Conservation (phyloP, 2,888 invertebrate species). For the Drosophila anceps region DNA sequence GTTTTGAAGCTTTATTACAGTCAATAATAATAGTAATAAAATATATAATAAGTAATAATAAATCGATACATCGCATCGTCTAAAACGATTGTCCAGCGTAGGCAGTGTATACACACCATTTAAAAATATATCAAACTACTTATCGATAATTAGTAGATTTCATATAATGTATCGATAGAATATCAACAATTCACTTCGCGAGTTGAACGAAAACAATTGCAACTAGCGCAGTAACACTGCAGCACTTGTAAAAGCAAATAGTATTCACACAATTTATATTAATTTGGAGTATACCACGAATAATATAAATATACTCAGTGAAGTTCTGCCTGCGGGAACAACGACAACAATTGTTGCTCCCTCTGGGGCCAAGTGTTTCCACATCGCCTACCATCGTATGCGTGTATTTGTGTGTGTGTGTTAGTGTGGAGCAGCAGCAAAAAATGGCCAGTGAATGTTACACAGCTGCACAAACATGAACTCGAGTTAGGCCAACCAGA, state of each 20-base stretch:
- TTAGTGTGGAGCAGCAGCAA: slow-evolving; percentile 50
- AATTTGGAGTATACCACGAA: slow-evolving; percentile 48
- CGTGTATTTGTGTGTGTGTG: slow-evolving; percentile 29
- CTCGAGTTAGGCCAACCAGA: slow-evolving; percentile 43
- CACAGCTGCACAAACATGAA: slow-evolving; percentile 61
- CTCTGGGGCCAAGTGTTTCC: slow-evolving; percentile 42
- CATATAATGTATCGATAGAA: slow-evolving; percentile 37
- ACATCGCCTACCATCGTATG: slow-evolving; percentile 29
- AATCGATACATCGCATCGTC: slow-evolving; percentile 2
- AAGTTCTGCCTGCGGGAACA: slow-evolving; percentile 18
- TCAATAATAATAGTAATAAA: too few species aligned
- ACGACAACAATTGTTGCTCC: slow-evolving; percentile 51
- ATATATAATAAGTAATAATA: neutral
- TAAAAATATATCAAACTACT: neutral
- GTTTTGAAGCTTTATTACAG: neutral
- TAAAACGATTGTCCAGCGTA: neutral
- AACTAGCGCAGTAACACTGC: slow-evolving; percentile 50
- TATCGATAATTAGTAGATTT: slow-evolving; percentile 20
- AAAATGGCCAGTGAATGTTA: slow-evolving; percentile 56
- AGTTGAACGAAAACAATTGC: slow-evolving; percentile 58
- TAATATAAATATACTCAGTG: slow-evolving; percentile 9
- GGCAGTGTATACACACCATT: slow-evolving; percentile 29
- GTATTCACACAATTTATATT: slow-evolving; percentile 42
- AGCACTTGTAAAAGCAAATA: slow-evolving; percentile 30
- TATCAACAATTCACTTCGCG: slow-evolving; percentile 54